Base-by-base conservation (phyloP, 2,888 invertebrate genomes). In the Prosopocoilus inquinatus region DNA sequence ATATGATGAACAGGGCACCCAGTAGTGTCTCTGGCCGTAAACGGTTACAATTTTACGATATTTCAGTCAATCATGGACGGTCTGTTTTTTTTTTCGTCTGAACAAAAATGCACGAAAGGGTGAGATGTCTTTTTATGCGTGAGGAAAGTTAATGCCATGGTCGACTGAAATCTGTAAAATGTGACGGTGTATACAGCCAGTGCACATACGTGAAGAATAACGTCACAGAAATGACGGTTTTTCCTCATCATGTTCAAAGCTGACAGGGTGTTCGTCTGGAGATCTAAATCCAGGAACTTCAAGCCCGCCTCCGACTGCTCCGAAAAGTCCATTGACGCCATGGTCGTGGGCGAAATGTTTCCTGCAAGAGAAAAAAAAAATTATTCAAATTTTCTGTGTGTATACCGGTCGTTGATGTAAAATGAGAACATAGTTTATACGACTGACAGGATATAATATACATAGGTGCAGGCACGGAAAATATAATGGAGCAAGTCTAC, bases 171-270 rank as follows among this genome's bases (percentile, higher is more conserved):
- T 62, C 51, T 57, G 68, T 66, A 66, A 66, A 69, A 68, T 65
- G 57, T 52, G 49, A 63, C 61, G 63, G 57, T 64, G 60, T 63
- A 28, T 28, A 67, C 67, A 65, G 69, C 60, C 70, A 70, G 77
- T 68, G 80, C 81, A 79, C 83, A 83, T 71, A 90, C 91, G 75
- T 90, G 87, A 68, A 94, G 81, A 70, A 89, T 83, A 66, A 90
- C 90, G 80, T 94, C 94, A 79, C 90, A 94, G 78, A 94, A 91
- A 74, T 92, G 89, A 55, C 88, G 85, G 74, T 90, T 89, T 77
- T 89, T 89, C 68, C 91, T 82, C 84, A 92, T 85, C 79, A 85
- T 88, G 79, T 89, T 88, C 64, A 92, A 82, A 35, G 87, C 83
- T 51, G 80, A 77, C 59, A 91, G 81, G 64, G 85, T 84, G 64